phyloP scores from a whole-genome alignment of 2,113 vertebrate genomes.

The Steatornis caripensis region DNA sequence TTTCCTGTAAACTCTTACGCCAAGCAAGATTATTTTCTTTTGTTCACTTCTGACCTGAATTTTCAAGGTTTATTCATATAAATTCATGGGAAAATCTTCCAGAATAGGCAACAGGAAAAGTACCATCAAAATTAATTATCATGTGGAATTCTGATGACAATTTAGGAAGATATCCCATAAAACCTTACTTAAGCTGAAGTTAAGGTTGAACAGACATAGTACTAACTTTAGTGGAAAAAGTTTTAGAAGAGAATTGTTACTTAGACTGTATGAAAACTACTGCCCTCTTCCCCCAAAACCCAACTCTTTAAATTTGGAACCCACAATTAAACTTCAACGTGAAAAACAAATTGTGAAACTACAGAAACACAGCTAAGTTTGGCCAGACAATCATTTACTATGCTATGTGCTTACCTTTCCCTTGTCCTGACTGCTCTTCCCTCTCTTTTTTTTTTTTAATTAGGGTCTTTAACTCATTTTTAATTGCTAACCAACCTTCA shows the following conservation, averaged over 20 bases:
- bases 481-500: not conserved
- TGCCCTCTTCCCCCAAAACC: not conserved
- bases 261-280: not conserved
- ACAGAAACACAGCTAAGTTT: not conserved
- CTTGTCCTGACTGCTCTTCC: not conserved
- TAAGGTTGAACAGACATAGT: not conserved
- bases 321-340: not conserved
- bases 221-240: not conserved
- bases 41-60: not conserved
- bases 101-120: not conserved
- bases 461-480: not conserved
- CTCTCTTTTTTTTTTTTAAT: not conserved
- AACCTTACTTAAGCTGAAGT: not conserved
- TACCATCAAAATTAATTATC: not conserved
- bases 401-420: fast-evolving
- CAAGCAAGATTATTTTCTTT: not conserved
- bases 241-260: not conserved
- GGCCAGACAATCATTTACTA: not conserved
- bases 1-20: not conserved
- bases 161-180: not conserved
- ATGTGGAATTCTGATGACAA: not conserved
- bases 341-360: not conserved
- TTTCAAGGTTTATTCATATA: not conserved
- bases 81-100: not conserved
- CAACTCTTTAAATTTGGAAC: not conserved